A percentile compares a stretch with the other conserved stretches of the same genome.
phyloP scores from a whole-genome alignment of 2,888 invertebrate genomes.

The Cerastoderma edule region DNA sequence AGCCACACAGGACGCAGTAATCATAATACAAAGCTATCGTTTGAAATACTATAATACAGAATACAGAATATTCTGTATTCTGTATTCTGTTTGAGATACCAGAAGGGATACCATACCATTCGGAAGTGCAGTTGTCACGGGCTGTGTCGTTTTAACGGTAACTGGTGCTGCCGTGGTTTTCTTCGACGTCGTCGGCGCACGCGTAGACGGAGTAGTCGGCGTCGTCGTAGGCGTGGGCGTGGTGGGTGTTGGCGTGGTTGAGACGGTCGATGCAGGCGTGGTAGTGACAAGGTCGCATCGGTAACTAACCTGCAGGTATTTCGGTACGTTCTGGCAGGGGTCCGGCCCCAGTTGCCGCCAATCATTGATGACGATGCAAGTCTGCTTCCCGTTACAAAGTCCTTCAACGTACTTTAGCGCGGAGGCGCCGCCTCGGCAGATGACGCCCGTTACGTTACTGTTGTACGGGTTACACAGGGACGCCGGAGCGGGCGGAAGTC shows the following conservation, averaged over 20 bases:
- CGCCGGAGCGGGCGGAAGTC: conserved; percentile 44
- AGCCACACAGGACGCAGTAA: too few relatives aligned
- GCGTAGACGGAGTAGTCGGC: conserved; percentile 2
- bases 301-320: conserved; percentile 65
- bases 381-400: conserved; percentile 41
- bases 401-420: conserved; percentile 38
- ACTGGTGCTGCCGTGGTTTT: conserved; percentile 13
- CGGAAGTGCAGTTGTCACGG: conserved; percentile 27
- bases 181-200: conserved; percentile 20
- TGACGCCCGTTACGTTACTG: conserved; percentile 33
- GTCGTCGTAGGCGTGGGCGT: conserved; percentile 25
- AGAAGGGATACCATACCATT: conserved; percentile 17
- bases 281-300: conserved; percentile 48
- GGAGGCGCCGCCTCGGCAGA: conserved; percentile 38
- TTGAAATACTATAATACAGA: too few relatives aligned
- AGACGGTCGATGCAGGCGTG: conserved; percentile 37
- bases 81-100: neutral
- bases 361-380: conserved; percentile 48
- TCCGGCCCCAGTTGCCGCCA: conserved; percentile 58
- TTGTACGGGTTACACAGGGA: conserved; percentile 54
- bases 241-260: conserved; percentile 11
- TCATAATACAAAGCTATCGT: too few relatives aligned
- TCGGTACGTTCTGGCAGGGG: conserved; percentile 61
- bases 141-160: neutral
- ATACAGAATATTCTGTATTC: neutral